Evolutionary conservation across 2,113 vertebrate genomes (phyloP), one percentile per base, ranked within the genome.

Genomic region (Cyprinodon tularosa): DNA sequence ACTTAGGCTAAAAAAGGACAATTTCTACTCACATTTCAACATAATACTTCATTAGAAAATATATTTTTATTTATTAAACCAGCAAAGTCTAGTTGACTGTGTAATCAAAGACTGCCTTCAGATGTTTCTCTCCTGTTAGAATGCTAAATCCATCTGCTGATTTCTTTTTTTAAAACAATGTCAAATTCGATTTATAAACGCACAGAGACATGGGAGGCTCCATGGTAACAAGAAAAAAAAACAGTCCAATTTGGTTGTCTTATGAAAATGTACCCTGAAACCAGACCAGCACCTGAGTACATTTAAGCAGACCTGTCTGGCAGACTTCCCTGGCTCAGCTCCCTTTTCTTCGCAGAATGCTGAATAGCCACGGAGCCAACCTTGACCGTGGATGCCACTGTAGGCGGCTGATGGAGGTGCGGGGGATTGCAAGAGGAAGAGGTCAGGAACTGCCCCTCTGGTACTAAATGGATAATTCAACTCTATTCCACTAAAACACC

Each of bases 401-500:
- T 90, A 79, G 84, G 84, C 45, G 77, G 77, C 81, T 86, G 85
- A 89, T 86, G 83, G 91, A 88, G 68, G 72, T 86, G 83, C 62
- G 83, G 70, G 62, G 83, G 85, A 84, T 78, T 80, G 80, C 67
- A 74, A 47, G 83, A 91, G 87, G 82, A 87, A 72, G 78, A 86
- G 88, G 85, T 91, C 80, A 40, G 40, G 81, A 91, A 80, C 86
- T 89, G 50, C 66, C 88, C 90, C 84, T 85, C 80, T 77, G 82
- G 86, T 89, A 85, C 68, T 92, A 92, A 93, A 92, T 83, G 88
- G 91, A 85, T 90, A 84, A 91, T 92, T 93, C 90, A 89, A 92
- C 85, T 92, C 84, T 74, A 81, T 89, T 83, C 81, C 86, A 78
- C 88, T 87, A 77, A 91, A 85, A 89, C 75, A 89, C 77, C 73